phyloP scores from a whole-genome alignment of 2,888 invertebrate genomes.

The Gortyna flavago region DNA sequence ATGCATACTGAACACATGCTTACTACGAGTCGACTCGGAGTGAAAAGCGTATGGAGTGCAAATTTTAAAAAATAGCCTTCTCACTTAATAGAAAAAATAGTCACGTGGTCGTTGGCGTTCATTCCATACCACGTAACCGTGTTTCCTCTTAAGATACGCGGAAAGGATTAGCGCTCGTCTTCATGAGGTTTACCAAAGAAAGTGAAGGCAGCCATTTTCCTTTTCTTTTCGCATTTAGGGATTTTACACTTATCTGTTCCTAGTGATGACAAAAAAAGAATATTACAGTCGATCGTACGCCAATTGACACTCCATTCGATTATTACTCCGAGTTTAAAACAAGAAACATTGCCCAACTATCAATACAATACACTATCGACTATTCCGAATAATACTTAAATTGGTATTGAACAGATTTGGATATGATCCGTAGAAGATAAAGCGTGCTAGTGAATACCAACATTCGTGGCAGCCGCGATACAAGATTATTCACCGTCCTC shows the following conservation, averaged over 20 bases:
- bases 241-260: background rate
- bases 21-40: slow-evolving; percentile 22
- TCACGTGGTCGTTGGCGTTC: background rate
- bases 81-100: background rate
- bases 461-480: background rate
- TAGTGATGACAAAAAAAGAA: background rate
- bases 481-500: background rate
- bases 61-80: background rate
- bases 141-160: background rate
- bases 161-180: background rate
- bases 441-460: slow-evolving; percentile 28
- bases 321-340: slow-evolving; percentile 21
- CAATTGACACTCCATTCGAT: slow-evolving; percentile 42
- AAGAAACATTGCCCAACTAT: slow-evolving; percentile 21
- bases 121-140: background rate
- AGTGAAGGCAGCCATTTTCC: background rate
- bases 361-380: slow-evolving; percentile 33
- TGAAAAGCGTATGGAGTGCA: slow-evolving; percentile 24
- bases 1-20: slow-evolving; percentile 52
- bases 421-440: slow-evolving; percentile 50
- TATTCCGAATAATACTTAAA: slow-evolving; percentile 55
- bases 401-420: slow-evolving; percentile 44
- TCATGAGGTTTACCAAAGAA: background rate
- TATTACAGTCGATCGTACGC: background rate
- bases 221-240: background rate